Conservation (phyloP, 2,113 vertebrate species). For the Syngnathus typhle region DNA sequence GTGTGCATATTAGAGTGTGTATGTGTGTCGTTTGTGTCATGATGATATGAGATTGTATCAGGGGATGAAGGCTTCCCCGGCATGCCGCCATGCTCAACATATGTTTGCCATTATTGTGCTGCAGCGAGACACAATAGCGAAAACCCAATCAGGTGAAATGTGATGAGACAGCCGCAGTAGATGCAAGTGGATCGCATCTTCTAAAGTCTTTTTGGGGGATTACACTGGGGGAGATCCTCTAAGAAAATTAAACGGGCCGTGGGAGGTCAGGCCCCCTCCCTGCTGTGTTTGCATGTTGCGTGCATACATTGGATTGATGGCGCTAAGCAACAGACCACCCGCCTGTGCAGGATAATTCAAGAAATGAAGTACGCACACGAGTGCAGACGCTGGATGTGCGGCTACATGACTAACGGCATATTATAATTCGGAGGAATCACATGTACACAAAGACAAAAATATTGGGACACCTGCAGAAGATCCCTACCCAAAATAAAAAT, state of each 20-base stretch:
- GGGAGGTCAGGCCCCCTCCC: conserved; percentile 24
- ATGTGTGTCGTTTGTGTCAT: conserved; percentile 35
- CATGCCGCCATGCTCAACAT: conserved; percentile 65
- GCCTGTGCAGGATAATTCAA: conserved; percentile 31
- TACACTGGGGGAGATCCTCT: conserved; percentile 30
- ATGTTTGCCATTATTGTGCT: conserved; percentile 68
- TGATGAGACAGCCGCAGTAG: conserved; percentile 40
- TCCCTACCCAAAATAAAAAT: not conserved
- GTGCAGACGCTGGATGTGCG: conserved; percentile 11
- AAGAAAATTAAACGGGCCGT: conserved; percentile 47
- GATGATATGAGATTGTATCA: conserved; percentile 67
- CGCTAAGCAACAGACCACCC: conserved; percentile 8
- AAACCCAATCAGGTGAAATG: conserved; percentile 61
- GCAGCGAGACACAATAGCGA: conserved; percentile 51
- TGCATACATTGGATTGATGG: conserved; percentile 20
- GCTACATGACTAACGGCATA: not conserved
- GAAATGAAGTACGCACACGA: not conserved
- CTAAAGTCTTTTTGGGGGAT: conserved; percentile 9
- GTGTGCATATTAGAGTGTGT: not conserved
- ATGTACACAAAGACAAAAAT: not conserved
- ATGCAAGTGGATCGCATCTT: conserved; percentile 21
- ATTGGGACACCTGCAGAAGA: not conserved
- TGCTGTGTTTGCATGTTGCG: conserved; percentile 15
- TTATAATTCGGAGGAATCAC: not conserved
- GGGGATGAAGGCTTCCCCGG: conserved; percentile 56